Conservation (phyloP, 53 echinoderm and acorn worm genomes). For the Arbacia lixula region DNA sequence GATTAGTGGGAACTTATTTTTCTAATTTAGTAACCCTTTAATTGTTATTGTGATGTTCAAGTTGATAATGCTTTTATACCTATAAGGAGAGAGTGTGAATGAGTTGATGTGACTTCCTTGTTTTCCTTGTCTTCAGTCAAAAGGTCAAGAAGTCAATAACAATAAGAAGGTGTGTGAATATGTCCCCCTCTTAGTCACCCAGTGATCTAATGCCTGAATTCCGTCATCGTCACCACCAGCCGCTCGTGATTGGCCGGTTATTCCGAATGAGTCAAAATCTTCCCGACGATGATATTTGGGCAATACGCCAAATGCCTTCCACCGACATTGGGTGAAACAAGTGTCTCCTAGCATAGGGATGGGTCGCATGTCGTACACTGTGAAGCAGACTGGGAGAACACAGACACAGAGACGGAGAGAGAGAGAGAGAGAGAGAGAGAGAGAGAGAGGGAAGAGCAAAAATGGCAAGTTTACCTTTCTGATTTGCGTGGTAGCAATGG, state of each 20-base stretch:
- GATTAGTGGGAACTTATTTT: too few species aligned
- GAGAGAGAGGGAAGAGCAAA: too few species aligned
- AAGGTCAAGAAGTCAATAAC: conserved; percentile 39
- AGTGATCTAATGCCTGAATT: conserved; percentile 34
- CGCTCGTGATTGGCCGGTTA: conserved; percentile 31
- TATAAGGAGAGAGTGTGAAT: too few species aligned
- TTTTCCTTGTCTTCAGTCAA: too few species aligned
- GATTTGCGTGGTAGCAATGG: conserved; percentile 13
- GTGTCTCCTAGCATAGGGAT: conserved; percentile 25
- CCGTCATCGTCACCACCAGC: conserved; percentile 25
- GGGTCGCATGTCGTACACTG: too few species aligned
- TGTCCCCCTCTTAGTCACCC: conserved; percentile 19
- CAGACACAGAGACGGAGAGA: too few species aligned
- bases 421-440: too few species aligned
- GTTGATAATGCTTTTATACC: too few species aligned
- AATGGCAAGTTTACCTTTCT: conserved; percentile 35
- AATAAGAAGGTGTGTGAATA: conserved; percentile 20
- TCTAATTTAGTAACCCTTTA: too few species aligned
- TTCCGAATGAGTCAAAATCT: conserved; percentile 13
- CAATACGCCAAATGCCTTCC: conserved; percentile 27
- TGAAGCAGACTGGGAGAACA: too few species aligned
- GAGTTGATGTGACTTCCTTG: too few species aligned
- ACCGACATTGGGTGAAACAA: background rate
- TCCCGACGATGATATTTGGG: conserved; percentile 2
- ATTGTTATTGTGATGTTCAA: too few species aligned